Evolutionary conservation across 2,113 vertebrate genomes (phyloP), one percentile per base, ranked within the genome.

Genomic region (Laticauda colubrina): DNA sequence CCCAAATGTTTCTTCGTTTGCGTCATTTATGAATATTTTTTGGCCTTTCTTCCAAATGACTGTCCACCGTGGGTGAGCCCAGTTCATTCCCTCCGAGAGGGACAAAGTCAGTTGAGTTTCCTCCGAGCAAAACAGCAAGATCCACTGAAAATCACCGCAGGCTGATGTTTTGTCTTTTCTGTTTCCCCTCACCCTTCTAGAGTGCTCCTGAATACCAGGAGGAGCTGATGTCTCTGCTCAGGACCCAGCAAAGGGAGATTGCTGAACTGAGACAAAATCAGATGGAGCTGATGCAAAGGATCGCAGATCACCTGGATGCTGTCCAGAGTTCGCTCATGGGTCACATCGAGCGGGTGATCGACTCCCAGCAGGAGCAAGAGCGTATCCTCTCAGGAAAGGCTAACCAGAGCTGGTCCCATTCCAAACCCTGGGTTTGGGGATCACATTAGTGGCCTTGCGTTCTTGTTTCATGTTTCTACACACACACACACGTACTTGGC

Each of bases 171-270:
- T 57, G 5, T 8, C 10, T 23, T 54, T 43, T 54, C 21, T 51
- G 24, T 34, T 94, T 6, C 45, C 48, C 48, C 6, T 91, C 2
- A 51, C 48, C 48, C 48, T 51, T 20, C 0, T 39, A 99, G 98
- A 97, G 98, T 93, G 97, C 96, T 24, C 57, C 97, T 0, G 99
- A 99, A 91, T 97, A 98, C 55, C 98, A 98, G 95, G 98, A 98
- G 0, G 99, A 99, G 96, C 95, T 99, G 97, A 95, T 99, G 94
- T 97, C 98, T 94, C 94, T 99, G 15, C 95, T 99, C 95, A 98
- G 98, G 93, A 98, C 97, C 95, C 99, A 99, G 87, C 99, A 99
- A 97, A 98, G 98, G 94, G 99, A 99, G 95, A 94, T 99, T 39
- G 97, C 96, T 0, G 98, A 99, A 69, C 97, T 99, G 92, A 97